Evolutionary conservation across 2,797 vertebrate genomes (phyloP), one percentile per base, ranked within the genome.

Genomic region (Pseudochirops cupreus): DNA sequence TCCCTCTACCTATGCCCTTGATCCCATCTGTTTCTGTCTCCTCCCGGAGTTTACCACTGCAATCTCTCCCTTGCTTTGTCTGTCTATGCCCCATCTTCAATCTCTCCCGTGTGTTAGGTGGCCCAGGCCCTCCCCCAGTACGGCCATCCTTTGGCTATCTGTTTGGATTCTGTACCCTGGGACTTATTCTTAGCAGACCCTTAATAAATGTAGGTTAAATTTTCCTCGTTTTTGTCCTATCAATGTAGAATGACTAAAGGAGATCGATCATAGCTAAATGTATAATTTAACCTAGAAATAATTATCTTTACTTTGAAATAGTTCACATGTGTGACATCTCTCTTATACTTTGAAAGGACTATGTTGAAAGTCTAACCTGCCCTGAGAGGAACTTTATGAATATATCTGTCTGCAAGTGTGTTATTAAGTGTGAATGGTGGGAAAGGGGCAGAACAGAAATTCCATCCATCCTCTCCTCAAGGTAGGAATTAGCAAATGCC

Each of bases 401-500:
- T 87, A 95, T 94, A 93, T 92, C 58, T 93, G 46, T 93, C 52
- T 67, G 54, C 62, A 33, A 26, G 87, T 95, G 57, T 58, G 54
- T 90, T 94, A 62, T 57, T 91, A 94, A 90, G 24, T 95, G 12
- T 91, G 91, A 46, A 46, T 10, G 4, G 52, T 56, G 91, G 91
- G 56, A 93, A 92, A 92, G 16, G 31, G n/a, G 39, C 16, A 13
- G 39, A 82, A 82, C 18, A 46, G n/a, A 46, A 21, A 26, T 82
- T 82, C 39, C 58, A 93, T 90, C 18, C 58, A 55, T 93, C 33
- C 18, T 56, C 14, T 95, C 11, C 91, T 92, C 50, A 93, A 94
- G 95, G 91, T 93, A 50, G 2, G 14, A 90, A 52, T 93, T 94
- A 74, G 82, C 18, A 94, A 67, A 92, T 95, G 55, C 92, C 91